Evolutionary conservation across 53 echinoderm and acorn worm genomes (phyloP).

Genomic region (Temnopleurus reevesii): DNA sequence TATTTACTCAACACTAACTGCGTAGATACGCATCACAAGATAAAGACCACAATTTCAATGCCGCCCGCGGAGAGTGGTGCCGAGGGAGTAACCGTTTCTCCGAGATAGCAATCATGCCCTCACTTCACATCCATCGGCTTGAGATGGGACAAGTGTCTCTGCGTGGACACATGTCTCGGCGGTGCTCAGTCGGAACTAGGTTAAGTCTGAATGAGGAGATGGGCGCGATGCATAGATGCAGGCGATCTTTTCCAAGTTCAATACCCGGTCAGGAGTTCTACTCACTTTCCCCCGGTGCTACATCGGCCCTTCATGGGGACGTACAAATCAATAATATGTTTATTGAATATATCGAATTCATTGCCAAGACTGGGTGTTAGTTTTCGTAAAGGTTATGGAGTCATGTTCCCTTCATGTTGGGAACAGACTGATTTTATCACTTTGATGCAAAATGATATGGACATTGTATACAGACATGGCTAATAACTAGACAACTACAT

Average conservation of each 20-base stretch:
- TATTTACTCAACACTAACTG: too few relatives aligned
- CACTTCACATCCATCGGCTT: conserved; percentile 18
- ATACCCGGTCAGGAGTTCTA: background rate
- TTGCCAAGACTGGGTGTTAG: background rate
- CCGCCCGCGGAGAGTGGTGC: conserved; percentile 11
- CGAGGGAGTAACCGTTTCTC: conserved; percentile 8
- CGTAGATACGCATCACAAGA: too few relatives aligned
- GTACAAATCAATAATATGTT: background rate
- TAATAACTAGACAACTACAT: too few relatives aligned
- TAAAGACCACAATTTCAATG: background rate
- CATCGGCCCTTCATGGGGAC: background rate
- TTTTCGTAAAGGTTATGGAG: background rate
- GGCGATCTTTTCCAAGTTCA: background rate
- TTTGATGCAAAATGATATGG: too few relatives aligned
- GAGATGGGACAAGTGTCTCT: conserved; percentile 7
- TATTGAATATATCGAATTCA: background rate
- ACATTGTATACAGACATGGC: too few relatives aligned
- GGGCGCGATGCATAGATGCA: background rate
- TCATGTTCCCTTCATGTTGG: background rate
- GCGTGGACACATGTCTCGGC: background rate
- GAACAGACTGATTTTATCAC: background rate
- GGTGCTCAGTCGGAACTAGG: background rate
- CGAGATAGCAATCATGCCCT: conserved; percentile 9
- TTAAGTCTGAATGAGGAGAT: conserved; percentile 26
- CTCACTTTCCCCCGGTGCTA: background rate